phyloP scores from a whole-genome alignment of 2,797 vertebrate species.

The Rhinogobio ventralis region DNA sequence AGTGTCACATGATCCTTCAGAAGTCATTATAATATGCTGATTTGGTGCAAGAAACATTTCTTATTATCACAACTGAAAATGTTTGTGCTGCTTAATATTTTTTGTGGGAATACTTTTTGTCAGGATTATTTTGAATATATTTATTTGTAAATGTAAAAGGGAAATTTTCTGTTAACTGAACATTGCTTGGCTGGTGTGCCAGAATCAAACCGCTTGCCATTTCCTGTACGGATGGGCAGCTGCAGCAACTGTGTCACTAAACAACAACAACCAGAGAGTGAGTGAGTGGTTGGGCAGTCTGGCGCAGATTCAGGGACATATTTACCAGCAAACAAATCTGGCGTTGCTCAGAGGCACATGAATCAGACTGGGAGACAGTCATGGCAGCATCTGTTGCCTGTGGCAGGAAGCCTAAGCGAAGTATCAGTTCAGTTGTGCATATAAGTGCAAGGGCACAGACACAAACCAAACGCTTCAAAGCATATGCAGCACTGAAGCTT shows the following conservation, averaged over 20 bases:
- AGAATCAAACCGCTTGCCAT: conserved; percentile 45
- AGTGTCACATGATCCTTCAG: background rate
- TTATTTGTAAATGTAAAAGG: background rate
- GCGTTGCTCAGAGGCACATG: conserved; percentile 46
- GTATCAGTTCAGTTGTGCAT: conserved; percentile 17
- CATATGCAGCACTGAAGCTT: conserved; percentile 11
- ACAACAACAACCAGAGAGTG: conserved; percentile 57
- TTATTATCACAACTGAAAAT: background rate
- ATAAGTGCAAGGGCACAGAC: conserved; percentile 28
- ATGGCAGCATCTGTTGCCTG: conserved; percentile 62
- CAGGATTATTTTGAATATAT: background rate
- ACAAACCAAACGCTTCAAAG: conserved; percentile 29
- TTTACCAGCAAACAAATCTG: conserved; percentile 65
- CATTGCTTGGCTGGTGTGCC: conserved; percentile 26
- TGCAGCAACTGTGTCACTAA: conserved; percentile 58
- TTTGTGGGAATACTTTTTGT: background rate
- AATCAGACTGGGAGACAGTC: conserved; percentile 55
- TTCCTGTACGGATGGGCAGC: conserved; percentile 51
- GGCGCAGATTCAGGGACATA: conserved; percentile 52
- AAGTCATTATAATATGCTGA: background rate
- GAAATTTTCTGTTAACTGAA: background rate
- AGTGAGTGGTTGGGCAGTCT: conserved; percentile 41
- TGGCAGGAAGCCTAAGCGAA: conserved; percentile 38
- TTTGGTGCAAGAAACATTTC: background rate
- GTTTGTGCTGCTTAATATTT: background rate